Base-by-base conservation (phyloP, 2,888 invertebrate genomes). In the Malthinus flaveolus region DNA sequence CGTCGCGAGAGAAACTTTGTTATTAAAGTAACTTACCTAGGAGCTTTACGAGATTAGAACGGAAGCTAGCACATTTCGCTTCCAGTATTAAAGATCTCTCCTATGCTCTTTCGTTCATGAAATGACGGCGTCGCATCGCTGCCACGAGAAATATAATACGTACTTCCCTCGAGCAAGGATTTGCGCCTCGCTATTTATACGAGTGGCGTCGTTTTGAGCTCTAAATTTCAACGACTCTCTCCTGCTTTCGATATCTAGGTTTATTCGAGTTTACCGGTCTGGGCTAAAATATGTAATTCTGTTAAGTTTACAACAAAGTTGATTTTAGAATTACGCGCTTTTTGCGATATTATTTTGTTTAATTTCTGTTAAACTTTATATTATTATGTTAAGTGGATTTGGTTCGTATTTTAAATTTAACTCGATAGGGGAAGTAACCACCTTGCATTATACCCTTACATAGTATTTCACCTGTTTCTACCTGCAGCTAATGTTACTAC, bases 41-140 rank as follows among this genome's bases (percentile, higher is more conserved):
- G 63, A 63, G 68, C 68, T 65, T 62, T 65, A 61, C 59, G 59
- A 66, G 65, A 68, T 68, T 69, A 67, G 65, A 66, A 61, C 66
- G 66, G 67, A 66, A 65, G 65, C 67, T 61, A 63, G 63, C 67
- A 62, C 66, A 66, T 65, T 66, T 67, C 66, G 67, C 62, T 67
- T 62, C 61, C 68, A 60, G 66, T 63, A 67, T 67, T 66, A 64
- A 63, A 55, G 61, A 59, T 59, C 55, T 23, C 23, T 56, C 39
- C 57, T 56, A 59, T 55, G 61, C 65, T 63, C 63, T 60, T 62
- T 64, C 66, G 64, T 64, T 66, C 66, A 66, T 64, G 66, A 64
- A 64, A 64, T 63, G 64, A 61, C 64, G 47, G 47, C 56, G 59
- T 59, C 56, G 62, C 62, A 15, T 42, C 39, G 39, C 39, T 15